Evolutionary conservation across 2,888 invertebrate species (phyloP), one percentile per base, ranked within the genome.

Genomic region (Tetranychus piercei): DNA sequence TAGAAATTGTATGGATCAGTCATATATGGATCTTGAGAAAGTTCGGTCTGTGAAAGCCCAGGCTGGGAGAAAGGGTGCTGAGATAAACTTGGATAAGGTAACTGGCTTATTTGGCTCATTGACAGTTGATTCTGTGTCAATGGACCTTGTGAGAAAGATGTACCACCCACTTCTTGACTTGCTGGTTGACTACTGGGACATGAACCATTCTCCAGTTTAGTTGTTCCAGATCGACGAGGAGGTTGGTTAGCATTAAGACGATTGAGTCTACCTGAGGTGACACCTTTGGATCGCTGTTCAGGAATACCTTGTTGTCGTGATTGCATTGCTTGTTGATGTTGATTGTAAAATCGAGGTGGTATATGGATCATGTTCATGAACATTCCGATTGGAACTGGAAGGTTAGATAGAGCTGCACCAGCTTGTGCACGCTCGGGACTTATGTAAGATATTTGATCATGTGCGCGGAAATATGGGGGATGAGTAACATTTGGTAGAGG

Each of bases 341-440:
- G 66, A 34, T 22, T 20, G 81, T 88, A 89, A 82, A 88, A 89
- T 7, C 89, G 83, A 0, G 89, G 89, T 45, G 89, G 88, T 75
- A 89, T 87, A 79, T 88, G 88, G 18, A 88, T 87, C 89, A 90
- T 92, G 82, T 90, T 92, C 88, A 94, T 90, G 79, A 92, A 90
- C 91, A 95, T 94, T 69, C 94, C 93, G 72, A 93, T 90, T 0
- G 94, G 91, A 5, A 96, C 93, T 0, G 95, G 94, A 78, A 94
- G 86, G 79, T 83, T 84, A 79, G 90, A 90, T 79, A 89, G 89
- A 45, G 78, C 78, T 75, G 77, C 77, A 44, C 71, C 79, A 65
- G 81, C 80, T 18, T 79, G 79, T 20, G 80, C 79, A 72, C 83
- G 86, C 81, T 92, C 92, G 0, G 90, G 90, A 8, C 92, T 91